Evolutionary conservation across 1,140 invertebrate genomes (phyloP), one percentile per base, ranked within the genome.

Genomic region (Hestina assimilis): DNA sequence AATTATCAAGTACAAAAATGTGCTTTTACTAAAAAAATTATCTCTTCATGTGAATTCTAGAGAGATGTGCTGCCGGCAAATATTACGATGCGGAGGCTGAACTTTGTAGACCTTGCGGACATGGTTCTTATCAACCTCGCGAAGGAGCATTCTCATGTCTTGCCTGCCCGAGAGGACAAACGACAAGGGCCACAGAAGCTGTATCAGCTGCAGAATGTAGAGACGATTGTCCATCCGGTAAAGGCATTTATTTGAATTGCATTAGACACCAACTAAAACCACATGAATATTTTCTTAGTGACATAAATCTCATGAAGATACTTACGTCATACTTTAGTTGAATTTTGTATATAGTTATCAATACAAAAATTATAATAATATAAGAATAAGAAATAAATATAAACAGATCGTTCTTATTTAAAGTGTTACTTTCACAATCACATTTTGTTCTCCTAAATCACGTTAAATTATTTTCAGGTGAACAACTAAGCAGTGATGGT

Each of bases 71-170:
- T 4, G 94, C 96, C 61, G 96, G 97, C 45, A 96, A 97, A 89
- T 98, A 95, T 79, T 98, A 96, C 82, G 96, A 98, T 75, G 94
- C 95, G 20, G 92, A 93, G 17, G 92, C 93, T 0, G 95, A 95
- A 15, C 87, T 96, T 0, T 99, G 97, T 75, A 90, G 95, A 29
- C 94, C 94, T 48, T 99, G 97, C 80, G 97, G 97, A 4, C 96
- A 98, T 75, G 97, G 97, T 4, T 97, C 97, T 80, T 99, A 95
- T 82, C 97, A 99, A 79, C 92, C 97, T 0, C 92, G 93, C 38
- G 96, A 97, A 87, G 97, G 97, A 0, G 93, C 96, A 29, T 99
- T 99, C 89, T 91, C 93, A 4, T 99, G 97, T 69, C 88, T 94
- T 21, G 90, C 97, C 1, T 99, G 97, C 78, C 95, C 96, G 1